A percentile compares a stretch with the other conserved stretches of the same genome.
phyloP scores from a whole-genome alignment of 2,113 vertebrate species.

The Calonectris borealis region DNA sequence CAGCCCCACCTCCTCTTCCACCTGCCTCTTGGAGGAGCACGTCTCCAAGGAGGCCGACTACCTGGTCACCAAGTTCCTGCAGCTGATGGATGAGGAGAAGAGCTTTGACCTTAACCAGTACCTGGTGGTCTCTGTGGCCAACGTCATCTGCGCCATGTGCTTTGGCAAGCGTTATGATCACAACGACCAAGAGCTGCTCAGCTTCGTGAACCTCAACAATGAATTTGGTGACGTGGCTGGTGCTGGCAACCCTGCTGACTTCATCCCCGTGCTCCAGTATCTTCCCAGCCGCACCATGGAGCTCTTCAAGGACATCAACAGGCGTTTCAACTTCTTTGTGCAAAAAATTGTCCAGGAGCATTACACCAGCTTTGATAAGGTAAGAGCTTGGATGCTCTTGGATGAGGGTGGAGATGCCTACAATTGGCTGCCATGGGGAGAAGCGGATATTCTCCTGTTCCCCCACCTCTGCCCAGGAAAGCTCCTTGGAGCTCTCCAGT shows the following conservation, averaged over 20 bases:
- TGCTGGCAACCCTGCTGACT: slow-evolving; percentile 77
- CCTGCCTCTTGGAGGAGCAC: slow-evolving; percentile 80
- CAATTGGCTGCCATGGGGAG: background rate
- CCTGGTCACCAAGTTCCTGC: slow-evolving; percentile 72
- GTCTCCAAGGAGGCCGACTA: slow-evolving; percentile 78
- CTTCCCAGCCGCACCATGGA: slow-evolving; percentile 80
- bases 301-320: slow-evolving; percentile 77
- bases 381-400: slow-evolving; percentile 25
- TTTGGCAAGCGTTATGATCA: slow-evolving; percentile 81
- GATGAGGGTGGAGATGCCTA: background rate
- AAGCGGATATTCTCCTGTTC: background rate
- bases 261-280: slow-evolving; percentile 77
- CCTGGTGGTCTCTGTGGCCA: slow-evolving; percentile 84
- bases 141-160: slow-evolving; percentile 86
- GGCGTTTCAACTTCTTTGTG: slow-evolving; percentile 71
- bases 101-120: slow-evolving; percentile 79
- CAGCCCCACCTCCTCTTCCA: slow-evolving; percentile 43
- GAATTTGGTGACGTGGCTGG: slow-evolving; percentile 76
- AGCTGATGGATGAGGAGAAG: slow-evolving; percentile 67
- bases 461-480: background rate
- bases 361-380: slow-evolving; percentile 82
- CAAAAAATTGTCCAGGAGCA: slow-evolving; percentile 81
- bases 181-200: slow-evolving; percentile 79
- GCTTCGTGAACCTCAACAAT: slow-evolving; percentile 64
- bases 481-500: background rate